phyloP scores from a whole-genome alignment of 2,797 vertebrate species.

The Protosalanx chinensis region DNA sequence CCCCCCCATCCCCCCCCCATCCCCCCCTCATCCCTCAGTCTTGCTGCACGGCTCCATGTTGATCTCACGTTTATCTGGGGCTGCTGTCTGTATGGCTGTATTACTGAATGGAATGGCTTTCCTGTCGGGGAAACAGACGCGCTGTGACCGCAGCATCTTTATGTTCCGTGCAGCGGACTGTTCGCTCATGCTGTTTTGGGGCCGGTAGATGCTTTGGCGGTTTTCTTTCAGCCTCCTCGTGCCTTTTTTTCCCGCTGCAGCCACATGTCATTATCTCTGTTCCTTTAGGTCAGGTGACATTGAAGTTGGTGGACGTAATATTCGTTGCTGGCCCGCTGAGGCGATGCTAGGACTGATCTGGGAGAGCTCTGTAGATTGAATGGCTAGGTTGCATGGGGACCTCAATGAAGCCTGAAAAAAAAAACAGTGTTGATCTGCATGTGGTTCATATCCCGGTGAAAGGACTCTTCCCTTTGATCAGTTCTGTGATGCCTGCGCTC shows the following conservation, averaged over 20 bases:
- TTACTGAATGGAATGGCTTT: slow-evolving; percentile 12
- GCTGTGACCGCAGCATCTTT: slow-evolving; percentile 13
- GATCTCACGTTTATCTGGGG: slow-evolving; percentile 7
- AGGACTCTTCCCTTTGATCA: slow-evolving; percentile 30
- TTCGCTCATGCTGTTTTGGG: background rate
- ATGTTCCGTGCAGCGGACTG: slow-evolving; percentile 20
- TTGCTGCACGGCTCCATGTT: slow-evolving; percentile 10
- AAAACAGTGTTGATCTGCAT: slow-evolving; percentile 16
- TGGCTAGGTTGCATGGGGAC: background rate
- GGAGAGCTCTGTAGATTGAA: slow-evolving; percentile 11
- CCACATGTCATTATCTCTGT: slow-evolving; percentile 14
- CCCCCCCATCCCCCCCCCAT: slow-evolving; percentile 31
- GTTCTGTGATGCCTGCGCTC: slow-evolving; percentile 26
- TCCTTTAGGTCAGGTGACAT: slow-evolving; percentile 24
- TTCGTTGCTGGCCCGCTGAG: slow-evolving; percentile 11
- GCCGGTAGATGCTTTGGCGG: slow-evolving; percentile 54
- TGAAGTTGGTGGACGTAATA: slow-evolving; percentile 18
- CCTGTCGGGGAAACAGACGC: background rate
- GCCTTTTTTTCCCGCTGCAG: slow-evolving; percentile 26
- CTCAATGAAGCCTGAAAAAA: background rate
- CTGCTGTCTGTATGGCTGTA: slow-evolving; percentile 15
- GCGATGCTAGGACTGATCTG: slow-evolving; percentile 9
- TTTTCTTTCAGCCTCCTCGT: slow-evolving; percentile 34
- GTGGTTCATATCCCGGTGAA: background rate
- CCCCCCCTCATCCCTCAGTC: slow-evolving; percentile 37